These are phyloP conservation scores for Ciconia nigra DNA, from an alignment of 2,797 vertebrate species.

Conservation along the genomic window DNA sequence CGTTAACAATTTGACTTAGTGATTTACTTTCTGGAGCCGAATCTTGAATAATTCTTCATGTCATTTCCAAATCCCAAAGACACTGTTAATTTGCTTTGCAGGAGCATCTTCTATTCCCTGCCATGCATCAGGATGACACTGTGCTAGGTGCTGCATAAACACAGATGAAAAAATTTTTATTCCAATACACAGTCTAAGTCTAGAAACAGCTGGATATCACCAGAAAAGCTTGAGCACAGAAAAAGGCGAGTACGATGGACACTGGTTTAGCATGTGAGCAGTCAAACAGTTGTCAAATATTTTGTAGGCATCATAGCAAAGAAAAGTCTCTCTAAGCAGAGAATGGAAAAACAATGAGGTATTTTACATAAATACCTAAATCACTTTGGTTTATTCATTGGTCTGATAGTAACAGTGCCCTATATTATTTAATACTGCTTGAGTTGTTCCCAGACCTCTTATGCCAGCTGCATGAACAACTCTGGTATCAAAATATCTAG, in stretches of 20 bases:
- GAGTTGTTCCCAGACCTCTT: not conserved
- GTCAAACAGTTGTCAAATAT: not conserved
- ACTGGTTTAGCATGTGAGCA: not conserved
- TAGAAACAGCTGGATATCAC: not conserved
- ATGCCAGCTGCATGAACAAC: not conserved
- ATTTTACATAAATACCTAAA: not conserved
- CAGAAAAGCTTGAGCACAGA: not conserved
- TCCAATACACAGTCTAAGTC: not conserved
- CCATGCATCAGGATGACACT: not conserved
- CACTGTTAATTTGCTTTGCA: slow-evolving; percentile 20
- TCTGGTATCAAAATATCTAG: not conserved
- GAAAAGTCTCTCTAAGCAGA: not conserved
- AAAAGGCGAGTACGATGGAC: not conserved
- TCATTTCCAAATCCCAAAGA: slow-evolving; percentile 39
- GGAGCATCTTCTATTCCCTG: not conserved
- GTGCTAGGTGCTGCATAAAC: not conserved
- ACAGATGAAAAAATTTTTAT: not conserved
- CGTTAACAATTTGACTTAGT: slow-evolving; percentile 23
- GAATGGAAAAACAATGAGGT: not conserved
- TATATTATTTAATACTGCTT: not conserved
- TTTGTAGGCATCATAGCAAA: not conserved
- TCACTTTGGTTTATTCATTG: not conserved
- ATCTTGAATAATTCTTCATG: slow-evolving; percentile 34
- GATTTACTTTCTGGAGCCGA: slow-evolving; percentile 15
- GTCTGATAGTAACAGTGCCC: not conserved